Evolutionary conservation across 2,113 vertebrate genomes (phyloP).

Genomic region (Scomber scombrus): DNA sequence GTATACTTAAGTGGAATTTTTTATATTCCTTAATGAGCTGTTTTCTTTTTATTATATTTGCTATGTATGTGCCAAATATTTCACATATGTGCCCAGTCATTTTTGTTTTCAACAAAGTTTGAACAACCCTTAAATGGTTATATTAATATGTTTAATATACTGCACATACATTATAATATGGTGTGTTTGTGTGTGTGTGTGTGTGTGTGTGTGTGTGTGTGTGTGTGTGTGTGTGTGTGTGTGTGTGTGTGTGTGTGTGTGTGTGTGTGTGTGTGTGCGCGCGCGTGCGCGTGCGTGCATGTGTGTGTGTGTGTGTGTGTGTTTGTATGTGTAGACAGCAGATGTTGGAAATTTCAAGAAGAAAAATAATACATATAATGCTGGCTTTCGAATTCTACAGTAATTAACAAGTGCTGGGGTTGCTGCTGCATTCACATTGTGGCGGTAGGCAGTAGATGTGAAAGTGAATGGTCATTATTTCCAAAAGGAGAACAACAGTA

Average conservation of each 20-base stretch:
- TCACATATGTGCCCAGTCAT: constrained; percentile 58
- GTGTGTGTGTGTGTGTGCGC: too few relatives aligned
- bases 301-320: background rate
- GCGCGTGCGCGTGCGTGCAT: too few relatives aligned
- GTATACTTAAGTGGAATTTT: constrained; percentile 28
- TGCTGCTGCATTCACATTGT: constrained; percentile 19
- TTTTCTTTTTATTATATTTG: constrained; percentile 51
- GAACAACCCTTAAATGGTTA: constrained; percentile 3
- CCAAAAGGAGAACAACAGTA: background rate
- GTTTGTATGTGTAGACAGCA: background rate
- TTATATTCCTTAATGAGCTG: constrained; percentile 36
- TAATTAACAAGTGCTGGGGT: background rate
- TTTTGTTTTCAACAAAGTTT: constrained; percentile 34
- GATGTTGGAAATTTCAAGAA: background rate
- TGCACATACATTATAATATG: constrained; percentile 1
- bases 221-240: too few relatives aligned
- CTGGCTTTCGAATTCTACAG: constrained; percentile 36
- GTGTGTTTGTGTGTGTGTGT: too few relatives aligned
- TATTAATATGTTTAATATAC: constrained; percentile 17
- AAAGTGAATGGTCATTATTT: constrained; percentile 10
- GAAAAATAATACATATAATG: background rate
- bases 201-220: too few relatives aligned
- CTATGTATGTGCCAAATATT: constrained; percentile 67
- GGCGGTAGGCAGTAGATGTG: background rate
- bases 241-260: too few relatives aligned